phyloP scores from a whole-genome alignment of 92 coral and sea anemone species.

The Galaxea fascicularis region DNA sequence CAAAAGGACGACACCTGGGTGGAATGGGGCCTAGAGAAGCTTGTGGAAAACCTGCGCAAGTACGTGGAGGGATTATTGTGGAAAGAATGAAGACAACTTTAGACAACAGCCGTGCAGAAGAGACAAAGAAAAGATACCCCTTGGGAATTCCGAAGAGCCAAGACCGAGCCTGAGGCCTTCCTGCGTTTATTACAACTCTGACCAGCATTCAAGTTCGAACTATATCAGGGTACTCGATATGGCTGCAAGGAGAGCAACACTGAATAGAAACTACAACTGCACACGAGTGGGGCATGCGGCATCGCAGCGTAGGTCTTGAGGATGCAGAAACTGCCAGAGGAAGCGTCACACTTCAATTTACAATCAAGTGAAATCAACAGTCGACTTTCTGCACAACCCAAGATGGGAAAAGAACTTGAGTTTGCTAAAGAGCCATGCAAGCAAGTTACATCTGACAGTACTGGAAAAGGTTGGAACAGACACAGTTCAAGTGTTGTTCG shows the following conservation, averaged over 20 bases:
- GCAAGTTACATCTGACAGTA: constrained; percentile 41
- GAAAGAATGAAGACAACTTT: no score
- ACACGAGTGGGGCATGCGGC: constrained; percentile 33
- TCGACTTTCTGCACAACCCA: neutral
- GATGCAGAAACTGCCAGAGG: constrained; percentile 57
- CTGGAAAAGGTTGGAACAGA: constrained; percentile 34
- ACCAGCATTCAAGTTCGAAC: constrained; percentile 20
- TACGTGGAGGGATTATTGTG: no score
- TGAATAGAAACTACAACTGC: no score
- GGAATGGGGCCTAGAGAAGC: constrained; percentile 48
- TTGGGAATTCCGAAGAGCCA: neutral
- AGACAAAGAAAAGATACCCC: neutral
- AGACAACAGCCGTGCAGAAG: neutral
- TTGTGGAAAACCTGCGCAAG: constrained; percentile 47
- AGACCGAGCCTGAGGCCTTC: neutral
- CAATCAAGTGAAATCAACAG: constrained; percentile 31
- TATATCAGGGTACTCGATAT: constrained; percentile 47
- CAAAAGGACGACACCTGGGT: constrained; percentile 65
- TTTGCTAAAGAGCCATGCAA: neutral
- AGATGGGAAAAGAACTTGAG: constrained; percentile 1
- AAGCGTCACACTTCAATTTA: constrained; percentile 66
- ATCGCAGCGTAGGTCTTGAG: constrained; percentile 58
- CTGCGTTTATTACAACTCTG: constrained; percentile 31
- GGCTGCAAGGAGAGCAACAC: constrained; percentile 33
- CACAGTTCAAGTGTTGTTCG: constrained; percentile 40